Evolutionary conservation across 1,140 invertebrate genomes (phyloP).

Genomic region (Papilio aristodemus): DNA sequence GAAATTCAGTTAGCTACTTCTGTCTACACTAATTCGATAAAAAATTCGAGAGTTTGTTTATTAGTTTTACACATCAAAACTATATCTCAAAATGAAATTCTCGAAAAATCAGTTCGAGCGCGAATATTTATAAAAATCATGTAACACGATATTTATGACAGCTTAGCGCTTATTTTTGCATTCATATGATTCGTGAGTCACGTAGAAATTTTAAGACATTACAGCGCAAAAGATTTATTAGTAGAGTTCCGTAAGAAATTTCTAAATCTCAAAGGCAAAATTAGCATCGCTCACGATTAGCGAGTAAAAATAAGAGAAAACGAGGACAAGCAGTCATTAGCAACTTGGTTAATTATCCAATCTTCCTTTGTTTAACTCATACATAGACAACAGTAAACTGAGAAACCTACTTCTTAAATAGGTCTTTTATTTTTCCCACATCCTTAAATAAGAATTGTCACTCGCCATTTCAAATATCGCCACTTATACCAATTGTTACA

Average conservation of each 20-base stretch:
- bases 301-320: conserved; percentile 28
- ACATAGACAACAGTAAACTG: conserved; percentile 15
- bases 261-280: conserved; percentile 15
- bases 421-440: background rate
- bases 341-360: conserved; percentile 30
- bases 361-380: conserved; percentile 22
- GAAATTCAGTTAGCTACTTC: too few species aligned
- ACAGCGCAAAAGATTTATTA: conserved; percentile 25
- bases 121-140: conserved; percentile 25
- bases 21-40: background rate
- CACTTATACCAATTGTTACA: too few species aligned
- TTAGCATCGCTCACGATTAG: conserved; percentile 26
- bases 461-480: too few species aligned
- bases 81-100: background rate
- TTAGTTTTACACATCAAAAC: background rate
- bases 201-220: conserved; percentile 19
- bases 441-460: too few species aligned
- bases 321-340: conserved; percentile 17
- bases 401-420: background rate
- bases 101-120: background rate
- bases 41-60: background rate
- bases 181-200: conserved; percentile 31
- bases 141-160: conserved; percentile 32
- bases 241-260: conserved; percentile 22
- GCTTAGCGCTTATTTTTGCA: conserved; percentile 28